Evolutionary conservation across 2,797 vertebrate genomes (phyloP), one percentile per base, ranked within the genome.

Genomic region (Brotula barbata): DNA sequence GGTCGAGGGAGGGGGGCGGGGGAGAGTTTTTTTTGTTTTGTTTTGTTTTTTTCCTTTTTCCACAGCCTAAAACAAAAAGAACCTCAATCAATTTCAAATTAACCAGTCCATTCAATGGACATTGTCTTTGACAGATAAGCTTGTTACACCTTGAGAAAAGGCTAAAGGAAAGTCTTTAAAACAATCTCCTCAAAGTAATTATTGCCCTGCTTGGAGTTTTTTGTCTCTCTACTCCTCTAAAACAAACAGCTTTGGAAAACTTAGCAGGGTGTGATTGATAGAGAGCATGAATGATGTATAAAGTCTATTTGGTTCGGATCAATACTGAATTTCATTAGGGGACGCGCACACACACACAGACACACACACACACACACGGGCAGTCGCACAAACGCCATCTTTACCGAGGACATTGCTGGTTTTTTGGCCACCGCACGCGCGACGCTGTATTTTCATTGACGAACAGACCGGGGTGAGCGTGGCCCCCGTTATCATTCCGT

Each of bases 281-380:
- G 89, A 88, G 85, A 90, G 76, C 88, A 92, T 92, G 91, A 92
- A 93, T 93, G 91, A 93, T 93, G 91, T 91, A 93, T 92, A 90
- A 93, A 90, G 90, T 90, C 89, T 92, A 89, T 91, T 91, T 92
- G 91, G 81, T 84, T 71, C 73, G 55, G 84, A 90, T 94, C 93
- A 64, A 91, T 93, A 92, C 75, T 86, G 90, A 86, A 92, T 90
- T 90, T 92, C 85, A 90, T 92, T 93, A 88, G 64, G 66, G 71
- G 74, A 74, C 82, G 73, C 77, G 45, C 41, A 50, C 56, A 54
- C 31, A 67, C 43, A 64, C 47, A 64, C 40, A 71, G 22, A 69
- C 46, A 22, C 46, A 37, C 40, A 57, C 37, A 56, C 66, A 52
- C 13, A 54, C 61, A 58, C 55, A 33, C 14, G 17, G 23, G 22